Evolutionary conservation across 1,140 invertebrate genomes (phyloP), one percentile per base, ranked within the genome.

Genomic region (Radopholus similis): DNA sequence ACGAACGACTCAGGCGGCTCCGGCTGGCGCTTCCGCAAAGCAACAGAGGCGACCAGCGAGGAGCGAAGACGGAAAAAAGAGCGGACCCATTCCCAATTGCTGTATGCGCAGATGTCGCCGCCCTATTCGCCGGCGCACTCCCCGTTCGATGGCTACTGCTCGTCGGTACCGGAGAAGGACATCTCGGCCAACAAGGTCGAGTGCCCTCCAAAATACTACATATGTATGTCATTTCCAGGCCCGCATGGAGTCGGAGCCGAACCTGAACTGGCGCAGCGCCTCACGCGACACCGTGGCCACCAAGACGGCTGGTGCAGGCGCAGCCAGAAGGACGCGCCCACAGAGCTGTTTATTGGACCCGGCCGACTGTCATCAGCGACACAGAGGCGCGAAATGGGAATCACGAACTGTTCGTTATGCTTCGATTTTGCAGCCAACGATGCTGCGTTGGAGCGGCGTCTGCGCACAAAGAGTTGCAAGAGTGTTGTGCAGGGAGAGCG

Each of bases 271-370:
- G 47, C 47, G 30, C 21, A 51, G 30, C 9, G 23, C 47, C 47
- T 26, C 23, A 11, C 23, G 30, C 23, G 30, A 28, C 30, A 11
- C 15, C 23, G 5, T 51, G 8, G 21, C 18, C 18, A 15, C 4
- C 47, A 28, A 26, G 30, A 28, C 6, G 8, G 30, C 30, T 4
- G 47, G 47, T 28, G 23, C 47, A 6, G 30, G 30, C n/a, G 30
- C 9, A 15, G 23, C 23, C 3, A 21, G 47, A 6, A 62, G 47
- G 30, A 42, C 32, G 28, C 40, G 59, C 2, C 59, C 59, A 8
- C 59, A 42, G 18, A 62, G 59, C 18, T 62, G 59, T 62, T 62
- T 47, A 42, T 40, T 60, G 8, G 37, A 40, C 30, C 30, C 37
- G 11, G 23, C 21, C 23, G n/a, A 51, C 47, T 21, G 47, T 26